Evolutionary conservation across 2,797 vertebrate genomes (phyloP), one percentile per base, ranked within the genome.

Genomic region (Lacerta viridis): DNA sequence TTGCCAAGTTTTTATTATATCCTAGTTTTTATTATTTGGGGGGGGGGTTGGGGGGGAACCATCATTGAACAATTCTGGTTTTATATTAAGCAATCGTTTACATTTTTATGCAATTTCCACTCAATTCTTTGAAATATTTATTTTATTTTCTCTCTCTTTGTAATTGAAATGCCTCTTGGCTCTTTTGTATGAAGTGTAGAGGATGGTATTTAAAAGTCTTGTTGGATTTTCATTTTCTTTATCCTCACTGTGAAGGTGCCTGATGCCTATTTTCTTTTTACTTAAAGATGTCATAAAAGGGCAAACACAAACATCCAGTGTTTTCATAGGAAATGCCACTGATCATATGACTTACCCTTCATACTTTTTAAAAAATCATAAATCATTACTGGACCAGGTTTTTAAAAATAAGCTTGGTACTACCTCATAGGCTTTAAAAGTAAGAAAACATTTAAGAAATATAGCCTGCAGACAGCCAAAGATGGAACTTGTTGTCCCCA

Each of bases 261-360:
- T 82, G 74, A 13, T 7, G 64, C 69, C 71, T 39, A 72, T 64
- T 85, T 76, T 89, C 72, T 87, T 82, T 88, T 92, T 87, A 86
- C 90, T 88, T 83, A 87, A 91, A 89, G 90, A 91, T 91, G 84
- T 88, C 84, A 91, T 87, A 82, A 94, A 90, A 96, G 85, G 91
- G 84, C 90, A 94, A 93, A 91, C 87, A 91, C 92, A 93, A 90
- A 91, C 87, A 92, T 59, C 80, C 61, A 64, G 11, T 91, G 91
- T 94, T 95, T 95, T 93, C 80, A 84, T 90, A 82, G 75, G 69
- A 94, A 95, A 95, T 83, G 75, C 84, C 94, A 94, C 25, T 59
- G 33, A 74, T 93, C 93, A 92, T 59, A 43, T 92, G 90, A 50
- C 50, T 90, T 85, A 41, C 18, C 89, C 68, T 93, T 92, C 87